Conservation (phyloP, 2,113 vertebrate genomes). For the Lampris incognitus region DNA sequence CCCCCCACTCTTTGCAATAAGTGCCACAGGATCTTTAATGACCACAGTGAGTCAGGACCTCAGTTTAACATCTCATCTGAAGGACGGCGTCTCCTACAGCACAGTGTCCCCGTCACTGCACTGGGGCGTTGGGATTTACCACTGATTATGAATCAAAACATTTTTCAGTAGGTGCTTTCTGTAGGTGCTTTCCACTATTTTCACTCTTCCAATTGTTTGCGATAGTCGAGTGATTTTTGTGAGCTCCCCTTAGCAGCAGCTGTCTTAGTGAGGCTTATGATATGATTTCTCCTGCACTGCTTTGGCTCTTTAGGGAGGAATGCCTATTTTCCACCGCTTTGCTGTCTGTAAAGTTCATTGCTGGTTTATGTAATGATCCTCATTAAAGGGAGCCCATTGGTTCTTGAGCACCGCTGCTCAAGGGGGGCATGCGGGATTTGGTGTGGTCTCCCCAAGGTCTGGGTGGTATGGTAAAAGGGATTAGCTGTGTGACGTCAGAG, state of each 20-base stretch:
- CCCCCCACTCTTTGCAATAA: no score
- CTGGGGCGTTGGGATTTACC: not conserved
- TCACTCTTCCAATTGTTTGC: not conserved
- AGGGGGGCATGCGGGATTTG: constrained; percentile 52
- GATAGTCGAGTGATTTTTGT: not conserved
- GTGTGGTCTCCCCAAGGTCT: constrained; percentile 67
- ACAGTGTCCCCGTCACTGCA: no score
- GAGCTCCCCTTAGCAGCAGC: constrained; percentile 34
- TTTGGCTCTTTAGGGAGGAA: constrained; percentile 32
- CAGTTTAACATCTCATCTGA: no score
- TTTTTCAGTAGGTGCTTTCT: not conserved
- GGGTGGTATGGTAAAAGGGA: constrained; percentile 68
- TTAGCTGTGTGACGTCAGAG: constrained; percentile 70
- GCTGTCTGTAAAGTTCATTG: constrained; percentile 56
- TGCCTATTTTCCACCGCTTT: not conserved
- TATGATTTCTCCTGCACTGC: constrained; percentile 39
- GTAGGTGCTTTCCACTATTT: no score
- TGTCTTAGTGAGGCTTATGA: constrained; percentile 25
- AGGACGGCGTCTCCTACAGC: no score
- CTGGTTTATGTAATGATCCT: constrained; percentile 62
- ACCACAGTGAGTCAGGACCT: no score
- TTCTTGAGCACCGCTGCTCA: constrained; percentile 24
- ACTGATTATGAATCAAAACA: not conserved
- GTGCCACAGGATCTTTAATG: no score
- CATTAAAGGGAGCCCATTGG: constrained; percentile 62